Conservation (phyloP, 2,797 vertebrate species). For the Muraenolepis orangiensis region DNA sequence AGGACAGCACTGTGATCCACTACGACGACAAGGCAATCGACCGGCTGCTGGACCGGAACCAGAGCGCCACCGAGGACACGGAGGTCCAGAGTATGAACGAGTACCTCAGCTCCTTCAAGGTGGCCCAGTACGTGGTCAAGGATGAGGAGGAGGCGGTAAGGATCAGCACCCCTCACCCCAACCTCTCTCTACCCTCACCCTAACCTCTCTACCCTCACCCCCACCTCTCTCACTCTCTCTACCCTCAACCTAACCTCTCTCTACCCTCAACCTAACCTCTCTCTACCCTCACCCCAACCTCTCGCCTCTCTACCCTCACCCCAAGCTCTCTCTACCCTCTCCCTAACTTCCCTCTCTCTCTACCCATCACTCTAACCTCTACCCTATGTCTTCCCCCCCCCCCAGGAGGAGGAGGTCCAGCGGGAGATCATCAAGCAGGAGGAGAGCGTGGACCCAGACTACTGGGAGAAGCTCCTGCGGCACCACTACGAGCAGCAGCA, state of each 20-base stretch:
- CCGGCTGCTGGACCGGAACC: conserved; percentile 90
- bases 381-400: fast-evolving
- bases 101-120: conserved; percentile 98
- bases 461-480: conserved; percentile 66
- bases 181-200: neutral
- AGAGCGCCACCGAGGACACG: conserved; percentile 91
- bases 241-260: too few species aligned
- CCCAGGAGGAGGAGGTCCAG: conserved; percentile 94
- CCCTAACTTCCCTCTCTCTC: too few species aligned
- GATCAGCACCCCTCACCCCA: conserved; percentile 12
- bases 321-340: too few species aligned
- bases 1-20: conserved; percentile 95
- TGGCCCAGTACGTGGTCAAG: conserved; percentile 97
- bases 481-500: conserved; percentile 98
- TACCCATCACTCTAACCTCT: neutral
- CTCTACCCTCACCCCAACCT: neutral
- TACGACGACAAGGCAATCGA: conserved; percentile 97
- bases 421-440: conserved; percentile 98
- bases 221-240: too few species aligned
- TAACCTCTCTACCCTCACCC: neutral
- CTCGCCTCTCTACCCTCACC: too few species aligned
- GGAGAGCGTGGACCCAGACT: conserved; percentile 94
- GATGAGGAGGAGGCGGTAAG: conserved; percentile 97
- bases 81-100: conserved; percentile 98
- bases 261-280: too few species aligned